Conservation (phyloP, 2,113 vertebrate species). For the Heliornis fulica region DNA sequence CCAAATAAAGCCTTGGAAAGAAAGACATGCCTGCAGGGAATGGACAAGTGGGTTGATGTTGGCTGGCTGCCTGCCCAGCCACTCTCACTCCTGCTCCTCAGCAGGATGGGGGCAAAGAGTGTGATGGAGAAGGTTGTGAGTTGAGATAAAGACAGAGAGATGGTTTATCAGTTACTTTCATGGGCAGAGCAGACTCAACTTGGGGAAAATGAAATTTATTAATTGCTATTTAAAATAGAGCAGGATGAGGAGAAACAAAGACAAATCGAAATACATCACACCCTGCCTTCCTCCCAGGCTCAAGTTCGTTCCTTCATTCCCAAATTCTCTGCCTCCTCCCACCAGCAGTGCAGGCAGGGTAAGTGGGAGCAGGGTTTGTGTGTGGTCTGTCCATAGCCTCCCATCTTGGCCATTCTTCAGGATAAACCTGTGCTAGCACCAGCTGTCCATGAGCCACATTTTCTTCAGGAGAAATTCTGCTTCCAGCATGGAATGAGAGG, state of each 20-base stretch:
- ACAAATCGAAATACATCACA: neutral
- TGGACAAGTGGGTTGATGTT: neutral
- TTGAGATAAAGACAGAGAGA: neutral
- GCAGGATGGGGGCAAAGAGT: neutral
- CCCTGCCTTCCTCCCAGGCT: neutral
- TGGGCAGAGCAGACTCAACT: neutral
- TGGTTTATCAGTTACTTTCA: neutral
- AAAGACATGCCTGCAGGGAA: neutral
- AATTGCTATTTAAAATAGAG: neutral
- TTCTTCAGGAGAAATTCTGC: neutral
- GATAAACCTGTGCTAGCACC: neutral
- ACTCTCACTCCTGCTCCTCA: neutral
- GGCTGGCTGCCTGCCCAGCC: neutral
- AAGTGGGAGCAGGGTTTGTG: neutral
- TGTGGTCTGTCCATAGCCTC: neutral
- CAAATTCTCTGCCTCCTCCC: neutral
- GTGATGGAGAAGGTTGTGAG: neutral
- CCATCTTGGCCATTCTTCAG: neutral
- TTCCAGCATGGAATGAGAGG: neutral
- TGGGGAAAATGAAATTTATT: neutral
- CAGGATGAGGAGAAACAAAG: neutral
- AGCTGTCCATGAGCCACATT: fast-evolving
- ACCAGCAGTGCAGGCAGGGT: neutral
- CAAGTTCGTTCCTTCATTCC: neutral
- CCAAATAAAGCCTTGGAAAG: neutral